Conservation (phyloP, 2,888 invertebrate species). For the Chironomus tentans region DNA sequence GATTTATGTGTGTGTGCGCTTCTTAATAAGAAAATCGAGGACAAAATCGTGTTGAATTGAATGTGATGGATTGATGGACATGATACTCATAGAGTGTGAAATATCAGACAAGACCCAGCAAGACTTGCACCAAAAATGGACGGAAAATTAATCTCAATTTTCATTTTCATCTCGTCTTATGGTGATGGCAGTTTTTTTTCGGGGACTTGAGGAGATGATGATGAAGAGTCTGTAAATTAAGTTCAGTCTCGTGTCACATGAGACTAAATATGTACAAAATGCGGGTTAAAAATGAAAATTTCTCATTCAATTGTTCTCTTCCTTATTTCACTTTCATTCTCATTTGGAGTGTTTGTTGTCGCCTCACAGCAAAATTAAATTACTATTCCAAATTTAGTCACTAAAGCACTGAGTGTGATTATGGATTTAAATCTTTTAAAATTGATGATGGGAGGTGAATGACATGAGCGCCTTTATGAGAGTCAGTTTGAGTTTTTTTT, state of each 20-base stretch:
- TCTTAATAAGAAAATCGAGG: no score
- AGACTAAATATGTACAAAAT: neutral
- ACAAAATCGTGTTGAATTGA: no score
- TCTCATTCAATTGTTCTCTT: constrained; percentile 22
- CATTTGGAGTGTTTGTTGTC: neutral
- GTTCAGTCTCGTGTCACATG: neutral
- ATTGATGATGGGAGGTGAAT: no score
- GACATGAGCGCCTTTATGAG: no score
- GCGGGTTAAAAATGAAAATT: neutral
- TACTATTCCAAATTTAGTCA: neutral
- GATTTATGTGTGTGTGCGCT: neutral
- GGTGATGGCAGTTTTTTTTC: no score
- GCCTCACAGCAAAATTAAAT: neutral
- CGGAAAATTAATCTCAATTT: neutral
- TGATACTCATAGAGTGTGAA: neutral
- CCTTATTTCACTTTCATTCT: constrained; percentile 9
- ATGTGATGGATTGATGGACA: no score
- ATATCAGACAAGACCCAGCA: no score
- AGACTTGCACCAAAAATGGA: neutral
- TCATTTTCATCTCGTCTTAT: neutral
- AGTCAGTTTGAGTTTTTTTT: no score
- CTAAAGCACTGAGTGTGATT: neutral
- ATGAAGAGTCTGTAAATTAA: neutral
- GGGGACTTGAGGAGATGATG: neutral
- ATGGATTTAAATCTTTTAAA: neutral